phyloP scores from a whole-genome alignment of 2,113 vertebrate genomes.

The Ibidorhyncha struthersii region DNA sequence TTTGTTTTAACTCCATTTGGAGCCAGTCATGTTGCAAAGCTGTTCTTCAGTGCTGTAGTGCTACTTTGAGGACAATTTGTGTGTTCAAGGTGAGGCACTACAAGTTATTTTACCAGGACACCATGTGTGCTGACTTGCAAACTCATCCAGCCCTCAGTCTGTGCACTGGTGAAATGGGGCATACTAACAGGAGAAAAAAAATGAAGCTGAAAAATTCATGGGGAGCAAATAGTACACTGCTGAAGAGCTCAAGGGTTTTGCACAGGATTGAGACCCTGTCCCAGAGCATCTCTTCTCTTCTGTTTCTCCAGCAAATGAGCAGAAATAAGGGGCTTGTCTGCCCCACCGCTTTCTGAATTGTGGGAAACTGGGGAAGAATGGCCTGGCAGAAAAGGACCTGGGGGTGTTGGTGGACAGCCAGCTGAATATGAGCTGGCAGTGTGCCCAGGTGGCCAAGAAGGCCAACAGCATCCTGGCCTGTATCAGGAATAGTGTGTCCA shows the following conservation, averaged over 20 bases:
- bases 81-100: not conserved
- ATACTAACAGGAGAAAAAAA: not conserved
- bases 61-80: not conserved
- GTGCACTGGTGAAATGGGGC: not conserved
- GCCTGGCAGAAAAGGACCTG: rapidly evolving
- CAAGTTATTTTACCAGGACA: not conserved
- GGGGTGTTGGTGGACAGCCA: rapidly evolving
- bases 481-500: not conserved
- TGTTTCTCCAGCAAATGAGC: not conserved
- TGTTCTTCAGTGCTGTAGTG: not conserved
- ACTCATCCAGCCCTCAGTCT: not conserved
- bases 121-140: not conserved
- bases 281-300: not conserved
- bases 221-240: not conserved
- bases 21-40: not conserved
- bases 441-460: not conserved
- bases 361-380: not conserved
- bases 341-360: not conserved
- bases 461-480: rapidly evolving
- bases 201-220: not conserved
- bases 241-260: not conserved
- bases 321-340: not conserved
- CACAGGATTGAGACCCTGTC: not conserved
- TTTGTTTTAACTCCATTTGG: not conserved
- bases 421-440: rapidly evolving